Percentiles rank a stretch among this genome's conserved stretches.
Conservation (phyloP, 2,888 invertebrate species). For the Schizaphis graminum region DNA sequence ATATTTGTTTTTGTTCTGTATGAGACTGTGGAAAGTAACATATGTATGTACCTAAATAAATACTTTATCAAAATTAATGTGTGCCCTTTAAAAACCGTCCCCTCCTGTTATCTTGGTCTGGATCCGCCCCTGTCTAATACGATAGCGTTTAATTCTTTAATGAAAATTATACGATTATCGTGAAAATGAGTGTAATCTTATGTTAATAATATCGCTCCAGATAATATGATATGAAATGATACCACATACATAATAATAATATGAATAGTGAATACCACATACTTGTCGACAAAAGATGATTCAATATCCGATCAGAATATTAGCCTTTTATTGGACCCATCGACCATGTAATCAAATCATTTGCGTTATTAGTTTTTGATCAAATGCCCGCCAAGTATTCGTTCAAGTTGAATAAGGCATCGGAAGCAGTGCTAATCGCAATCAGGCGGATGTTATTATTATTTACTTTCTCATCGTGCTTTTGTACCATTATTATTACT, state of each 20-base stretch:
- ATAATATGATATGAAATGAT: neutral
- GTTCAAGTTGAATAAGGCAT: neutral
- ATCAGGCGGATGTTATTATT: neutral
- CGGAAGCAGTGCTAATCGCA: neutral
- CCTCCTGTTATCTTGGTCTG: too few relatives aligned
- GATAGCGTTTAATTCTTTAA: neutral
- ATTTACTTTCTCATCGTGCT: conserved; percentile 23
- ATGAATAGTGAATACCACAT: neutral
- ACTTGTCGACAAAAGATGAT: neutral
- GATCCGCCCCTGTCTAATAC: too few relatives aligned
- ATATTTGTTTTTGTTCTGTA: too few relatives aligned
- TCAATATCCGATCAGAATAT: neutral
- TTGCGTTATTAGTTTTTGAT: conserved; percentile 32
- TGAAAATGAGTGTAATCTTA: neutral
- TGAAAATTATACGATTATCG: neutral
- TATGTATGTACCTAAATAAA: too few relatives aligned
- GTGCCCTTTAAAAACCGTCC: too few relatives aligned
- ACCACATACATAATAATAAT: too few relatives aligned
- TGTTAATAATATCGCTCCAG: neutral
- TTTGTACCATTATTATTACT: conserved; percentile 15
- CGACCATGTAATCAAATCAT: conserved; percentile 30
- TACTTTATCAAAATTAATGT: too few relatives aligned
- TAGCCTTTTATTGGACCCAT: neutral
- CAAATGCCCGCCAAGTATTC: neutral
- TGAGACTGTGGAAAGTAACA: too few relatives aligned